These are phyloP conservation scores for Eurytemora carolleeae DNA, from an alignment of 1,140 invertebrate genomes.

Conservation along the genomic window DNA sequence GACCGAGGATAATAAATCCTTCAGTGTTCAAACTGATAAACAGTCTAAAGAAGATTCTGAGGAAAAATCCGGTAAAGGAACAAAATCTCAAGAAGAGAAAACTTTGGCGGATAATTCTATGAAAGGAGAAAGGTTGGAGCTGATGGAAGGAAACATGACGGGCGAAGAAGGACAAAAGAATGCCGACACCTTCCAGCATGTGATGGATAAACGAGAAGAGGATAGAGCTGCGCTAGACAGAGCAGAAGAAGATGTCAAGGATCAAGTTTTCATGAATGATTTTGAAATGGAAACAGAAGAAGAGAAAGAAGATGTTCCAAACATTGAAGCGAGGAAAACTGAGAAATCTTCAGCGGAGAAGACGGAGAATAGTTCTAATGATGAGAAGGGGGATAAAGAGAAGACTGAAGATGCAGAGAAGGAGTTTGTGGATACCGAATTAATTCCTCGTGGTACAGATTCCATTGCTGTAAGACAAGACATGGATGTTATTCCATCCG, in stretches of 20 bases:
- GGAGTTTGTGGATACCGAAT: conserved; percentile 21
- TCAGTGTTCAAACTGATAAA: conserved; percentile 20
- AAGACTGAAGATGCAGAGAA: conserved; percentile 19
- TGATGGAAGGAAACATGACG: background rate
- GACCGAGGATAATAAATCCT: conserved; percentile 26
- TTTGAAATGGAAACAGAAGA: conserved; percentile 21
- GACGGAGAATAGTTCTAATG: conserved; percentile 18
- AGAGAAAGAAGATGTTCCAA: conserved; percentile 20
- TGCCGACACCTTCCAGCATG: background rate
- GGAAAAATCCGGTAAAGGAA: background rate
- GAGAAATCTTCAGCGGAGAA: no score
- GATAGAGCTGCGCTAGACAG: conserved; percentile 19
- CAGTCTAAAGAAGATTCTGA: conserved; percentile 7
- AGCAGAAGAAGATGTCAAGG: conserved; percentile 34
- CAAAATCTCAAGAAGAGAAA: background rate
- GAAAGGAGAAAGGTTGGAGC: background rate
- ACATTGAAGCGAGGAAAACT: no score
- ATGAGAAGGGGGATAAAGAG: conserved; percentile 18
- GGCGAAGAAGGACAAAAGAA: background rate
- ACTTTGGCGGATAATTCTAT: background rate
- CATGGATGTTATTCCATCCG: conserved; percentile 40
- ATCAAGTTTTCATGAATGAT: conserved; percentile 28
- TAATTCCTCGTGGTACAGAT: conserved; percentile 43
- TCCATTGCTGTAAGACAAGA: conserved; percentile 48
- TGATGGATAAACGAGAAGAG: background rate